Evolutionary conservation across 1,140 invertebrate species (phyloP).

Genomic region (Brachionus manjavacas): DNA sequence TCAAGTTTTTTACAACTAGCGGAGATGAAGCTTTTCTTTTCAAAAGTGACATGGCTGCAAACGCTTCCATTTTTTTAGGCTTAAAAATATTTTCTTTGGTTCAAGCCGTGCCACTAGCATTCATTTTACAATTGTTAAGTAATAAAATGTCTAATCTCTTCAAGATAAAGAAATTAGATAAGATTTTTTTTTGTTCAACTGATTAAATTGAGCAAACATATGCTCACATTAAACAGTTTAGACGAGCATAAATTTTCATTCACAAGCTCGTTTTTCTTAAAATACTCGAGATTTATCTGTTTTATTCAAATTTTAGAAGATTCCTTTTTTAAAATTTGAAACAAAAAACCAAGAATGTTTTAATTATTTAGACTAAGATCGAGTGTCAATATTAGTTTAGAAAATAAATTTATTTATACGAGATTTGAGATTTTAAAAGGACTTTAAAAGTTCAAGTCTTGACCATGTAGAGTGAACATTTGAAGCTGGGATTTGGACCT

Average conservation of each 20-base stretch:
- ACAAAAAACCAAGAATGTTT: background rate
- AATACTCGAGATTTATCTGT: background rate
- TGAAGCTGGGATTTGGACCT: background rate
- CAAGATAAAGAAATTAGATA: background rate
- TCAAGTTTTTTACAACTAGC: background rate
- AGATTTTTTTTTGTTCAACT: background rate
- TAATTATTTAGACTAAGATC: slow-evolving; percentile 1
- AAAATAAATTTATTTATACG: background rate
- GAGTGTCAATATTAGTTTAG: background rate
- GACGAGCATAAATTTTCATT: background rate
- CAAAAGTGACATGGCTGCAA: background rate
- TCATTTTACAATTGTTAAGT: background rate
- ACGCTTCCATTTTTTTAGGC: background rate
- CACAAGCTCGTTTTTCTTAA: background rate
- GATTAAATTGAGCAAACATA: background rate
- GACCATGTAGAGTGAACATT: background rate
- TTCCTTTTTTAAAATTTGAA: background rate
- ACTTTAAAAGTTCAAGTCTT: background rate
- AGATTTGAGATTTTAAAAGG: background rate
- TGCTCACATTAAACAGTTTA: background rate
- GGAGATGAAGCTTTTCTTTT: background rate
- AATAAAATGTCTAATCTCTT: background rate
- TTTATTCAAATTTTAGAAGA: background rate
- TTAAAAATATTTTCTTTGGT: background rate
- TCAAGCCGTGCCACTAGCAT: background rate